Base-by-base conservation (phyloP, 2,888 invertebrate genomes). In the Crepidodera aurea region DNA sequence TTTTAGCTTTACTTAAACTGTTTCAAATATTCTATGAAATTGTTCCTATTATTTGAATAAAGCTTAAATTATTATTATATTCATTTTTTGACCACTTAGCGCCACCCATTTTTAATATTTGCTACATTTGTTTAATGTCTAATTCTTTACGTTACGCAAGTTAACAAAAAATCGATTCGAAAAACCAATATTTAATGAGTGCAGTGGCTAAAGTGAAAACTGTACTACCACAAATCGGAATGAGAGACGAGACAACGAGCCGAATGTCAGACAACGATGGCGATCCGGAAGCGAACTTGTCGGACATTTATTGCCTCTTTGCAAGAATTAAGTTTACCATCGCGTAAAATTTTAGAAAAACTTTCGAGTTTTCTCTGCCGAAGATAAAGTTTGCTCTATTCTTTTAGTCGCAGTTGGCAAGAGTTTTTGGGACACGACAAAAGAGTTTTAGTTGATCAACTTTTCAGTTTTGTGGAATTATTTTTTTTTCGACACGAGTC, bases 221-320 rank as follows among this genome's bases (percentile, higher is more conserved):
- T n/a, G n/a, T 19, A 19, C 22, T 8, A 32, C 46, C 19, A 37
- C 34, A 39, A 56, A 56, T 48, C 34, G 13, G 16, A 60, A 48
- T 60, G 54, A 60, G 32, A 44, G 60, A 39, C 48, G 53, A 51
- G 44, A 60, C 44, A 53, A 60, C 37, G 40, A 42, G 44, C 46
- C 16, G 16, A 29, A 46, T 15, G 53, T 44, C 46, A 46, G 53
- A 60, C 53, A 51, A 34, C 44, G 34, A 51, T 60, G 46, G 60
- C 29, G 40, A 29, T 53, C 39, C 53, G 48, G 48, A 60, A 60
- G 54, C 40, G 48, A 46, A 54, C 39, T 60, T 54, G 54, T 60
- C 60, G 54, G 60, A 60, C 54, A 54, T 60, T 60, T 60, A 60
- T 53, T 48, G 29, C 53, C 54, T 48, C 40, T 54, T 54, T 60